phyloP scores from a whole-genome alignment of 2,888 invertebrate species.

The Catocala sponsa region DNA sequence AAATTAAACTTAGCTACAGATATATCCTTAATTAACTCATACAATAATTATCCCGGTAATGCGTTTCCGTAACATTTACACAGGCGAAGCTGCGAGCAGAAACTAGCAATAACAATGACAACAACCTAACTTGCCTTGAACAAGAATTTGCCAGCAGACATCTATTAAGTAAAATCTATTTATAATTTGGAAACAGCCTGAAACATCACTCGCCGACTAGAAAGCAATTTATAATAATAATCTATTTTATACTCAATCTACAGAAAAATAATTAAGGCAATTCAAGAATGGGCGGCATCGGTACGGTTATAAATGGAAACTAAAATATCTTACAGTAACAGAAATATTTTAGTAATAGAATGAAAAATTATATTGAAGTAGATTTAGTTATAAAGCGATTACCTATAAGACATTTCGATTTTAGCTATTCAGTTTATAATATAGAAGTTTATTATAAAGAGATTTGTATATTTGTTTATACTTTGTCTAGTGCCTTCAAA shows the following conservation, averaged over 20 bases:
- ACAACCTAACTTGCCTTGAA: too few relatives aligned
- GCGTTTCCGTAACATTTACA: too few relatives aligned
- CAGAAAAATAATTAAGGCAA: background rate
- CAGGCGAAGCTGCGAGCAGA: too few relatives aligned
- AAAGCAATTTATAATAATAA: background rate
- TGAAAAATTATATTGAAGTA: background rate
- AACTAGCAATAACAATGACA: too few relatives aligned
- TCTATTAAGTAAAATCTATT: constrained; percentile 2
- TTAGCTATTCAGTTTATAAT: background rate
- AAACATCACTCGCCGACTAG: background rate
- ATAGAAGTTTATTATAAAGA: background rate
- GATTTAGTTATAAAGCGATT: constrained; percentile 1
- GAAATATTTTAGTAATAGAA: constrained; percentile 1
- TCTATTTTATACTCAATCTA: background rate
- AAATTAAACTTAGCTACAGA: too few relatives aligned
- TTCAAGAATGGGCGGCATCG: too few relatives aligned
- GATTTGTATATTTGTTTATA: background rate
- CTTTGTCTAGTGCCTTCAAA: too few relatives aligned
- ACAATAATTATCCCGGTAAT: too few relatives aligned
- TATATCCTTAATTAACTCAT: too few relatives aligned
- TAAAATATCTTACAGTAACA: constrained; percentile 4
- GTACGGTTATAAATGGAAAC: background rate
- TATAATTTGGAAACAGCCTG: background rate
- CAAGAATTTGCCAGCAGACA: background rate
- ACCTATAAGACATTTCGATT: background rate